Percentiles rank a stretch among this genome's conserved stretches.
Evolutionary conservation across 2,113 vertebrate genomes (phyloP).

Genomic region (Phainopepla nitens): DNA sequence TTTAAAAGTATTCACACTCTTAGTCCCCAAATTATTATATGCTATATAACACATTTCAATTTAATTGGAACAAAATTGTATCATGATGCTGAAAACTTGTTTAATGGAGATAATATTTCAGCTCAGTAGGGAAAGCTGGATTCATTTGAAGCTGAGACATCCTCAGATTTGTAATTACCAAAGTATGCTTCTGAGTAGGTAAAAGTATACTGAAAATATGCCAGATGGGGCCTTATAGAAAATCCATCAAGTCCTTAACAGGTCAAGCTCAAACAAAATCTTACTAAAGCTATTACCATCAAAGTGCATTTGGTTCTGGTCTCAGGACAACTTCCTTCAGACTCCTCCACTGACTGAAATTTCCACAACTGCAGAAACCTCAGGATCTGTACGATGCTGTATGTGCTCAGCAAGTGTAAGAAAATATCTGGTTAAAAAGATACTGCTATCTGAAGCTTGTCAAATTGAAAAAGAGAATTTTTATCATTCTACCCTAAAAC

Average conservation of each 20-base stretch:
- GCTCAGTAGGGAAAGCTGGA: neutral
- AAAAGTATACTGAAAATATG: neutral
- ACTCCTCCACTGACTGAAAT: neutral
- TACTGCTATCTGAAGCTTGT: neutral
- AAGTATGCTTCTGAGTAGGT: neutral
- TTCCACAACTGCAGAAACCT: neutral
- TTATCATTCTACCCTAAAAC: neutral
- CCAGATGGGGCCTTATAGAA: neutral
- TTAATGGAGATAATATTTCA: conserved; percentile 40
- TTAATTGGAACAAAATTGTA: conserved; percentile 13
- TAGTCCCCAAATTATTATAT: neutral
- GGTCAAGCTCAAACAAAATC: conserved; percentile 17
- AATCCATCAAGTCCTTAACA: conserved; percentile 18
- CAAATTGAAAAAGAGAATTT: neutral
- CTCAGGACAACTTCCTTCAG: neutral
- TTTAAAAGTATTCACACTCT: conserved; percentile 23
- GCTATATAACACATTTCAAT: neutral
- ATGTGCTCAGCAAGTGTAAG: neutral
- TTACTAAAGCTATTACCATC: neutral
- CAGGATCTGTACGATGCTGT: neutral
- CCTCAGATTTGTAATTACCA: conserved; percentile 32
- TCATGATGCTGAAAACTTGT: neutral
- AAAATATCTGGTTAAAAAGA: neutral
- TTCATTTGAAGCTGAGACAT: neutral
- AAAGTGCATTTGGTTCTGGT: neutral